These are phyloP conservation scores for Thyatira batis DNA, from an alignment of 2,888 invertebrate genomes.

Conservation along the genomic window DNA sequence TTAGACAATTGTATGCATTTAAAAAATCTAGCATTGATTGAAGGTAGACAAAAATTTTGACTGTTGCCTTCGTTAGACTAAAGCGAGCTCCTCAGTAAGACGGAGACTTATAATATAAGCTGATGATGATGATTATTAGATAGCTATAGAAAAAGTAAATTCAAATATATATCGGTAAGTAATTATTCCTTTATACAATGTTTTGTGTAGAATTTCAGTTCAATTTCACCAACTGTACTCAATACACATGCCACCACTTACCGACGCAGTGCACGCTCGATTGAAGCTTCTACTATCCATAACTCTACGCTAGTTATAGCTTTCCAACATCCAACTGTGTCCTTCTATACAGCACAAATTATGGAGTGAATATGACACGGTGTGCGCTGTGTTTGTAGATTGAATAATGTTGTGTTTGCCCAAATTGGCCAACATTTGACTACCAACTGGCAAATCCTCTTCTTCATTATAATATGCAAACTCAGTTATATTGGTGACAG, in stretches of 20 bases:
- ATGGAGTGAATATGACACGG: neutral
- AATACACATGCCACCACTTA: slow-evolving; percentile 46
- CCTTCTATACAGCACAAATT: neutral
- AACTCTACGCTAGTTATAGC: slow-evolving; percentile 48
- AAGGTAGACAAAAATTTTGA: too few relatives aligned
- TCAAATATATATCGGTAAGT: too few relatives aligned
- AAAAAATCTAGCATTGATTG: too few relatives aligned
- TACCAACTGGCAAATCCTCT: slow-evolving; percentile 27
- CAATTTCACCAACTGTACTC: slow-evolving; percentile 43
- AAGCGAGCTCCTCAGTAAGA: too few relatives aligned
- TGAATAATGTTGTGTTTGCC: slow-evolving; percentile 26
- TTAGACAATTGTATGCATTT: too few relatives aligned
- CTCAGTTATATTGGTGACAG: neutral
- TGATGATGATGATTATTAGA: too few relatives aligned
- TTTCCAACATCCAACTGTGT: slow-evolving; percentile 39
- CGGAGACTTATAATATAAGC: too few relatives aligned
- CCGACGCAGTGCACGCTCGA: slow-evolving; percentile 60
- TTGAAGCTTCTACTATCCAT: slow-evolving; percentile 58
- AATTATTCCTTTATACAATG: too few relatives aligned
- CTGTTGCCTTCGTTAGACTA: too few relatives aligned
- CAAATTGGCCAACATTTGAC: slow-evolving; percentile 38
- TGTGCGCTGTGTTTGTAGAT: slow-evolving; percentile 16
- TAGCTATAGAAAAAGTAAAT: too few relatives aligned
- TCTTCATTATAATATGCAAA: slow-evolving; percentile 16
- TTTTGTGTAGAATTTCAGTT: slow-evolving; percentile 5